A percentile compares a stretch with the other conserved stretches of the same genome.
These are phyloP conservation scores for Mythimna pallens DNA, from an alignment of 2,888 invertebrate genomes.

Conservation along the genomic window DNA sequence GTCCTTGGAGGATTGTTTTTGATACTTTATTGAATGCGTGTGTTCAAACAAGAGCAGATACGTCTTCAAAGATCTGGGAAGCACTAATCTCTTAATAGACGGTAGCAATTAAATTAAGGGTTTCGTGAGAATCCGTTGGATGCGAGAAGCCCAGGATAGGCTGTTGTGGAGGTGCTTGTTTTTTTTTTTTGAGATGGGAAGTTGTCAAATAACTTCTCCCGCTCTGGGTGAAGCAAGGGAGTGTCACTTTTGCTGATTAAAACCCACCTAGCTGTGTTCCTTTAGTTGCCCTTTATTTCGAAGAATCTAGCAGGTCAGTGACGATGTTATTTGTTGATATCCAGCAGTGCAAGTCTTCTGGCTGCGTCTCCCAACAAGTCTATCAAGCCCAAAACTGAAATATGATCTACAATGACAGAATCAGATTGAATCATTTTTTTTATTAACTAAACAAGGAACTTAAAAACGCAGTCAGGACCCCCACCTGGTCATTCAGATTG, in stretches of 20 bases:
- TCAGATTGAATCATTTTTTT: slow-evolving; percentile 27
- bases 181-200: too few relatives aligned
- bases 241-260: too few relatives aligned
- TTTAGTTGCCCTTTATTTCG: too few relatives aligned
- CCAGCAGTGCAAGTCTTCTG: neutral
- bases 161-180: too few relatives aligned
- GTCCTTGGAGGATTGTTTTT: neutral
- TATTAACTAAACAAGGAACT: slow-evolving; percentile 49
- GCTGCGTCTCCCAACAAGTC: neutral
- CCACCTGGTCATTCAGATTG: slow-evolving; percentile 71
- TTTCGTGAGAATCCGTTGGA: neutral
- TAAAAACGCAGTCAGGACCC: slow-evolving; percentile 44
- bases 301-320: neutral
- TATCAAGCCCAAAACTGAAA: neutral
- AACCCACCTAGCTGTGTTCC: too few relatives aligned
- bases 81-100: neutral
- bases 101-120: neutral
- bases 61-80: too few relatives aligned
- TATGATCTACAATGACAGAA: neutral
- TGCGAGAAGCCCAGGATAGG: neutral
- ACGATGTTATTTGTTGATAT: neutral
- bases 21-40: neutral
- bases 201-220: too few relatives aligned
- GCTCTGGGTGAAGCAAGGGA: too few relatives aligned
- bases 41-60: neutral